phyloP scores from a whole-genome alignment of 2,797 vertebrate genomes.

The Chelon auratus region DNA sequence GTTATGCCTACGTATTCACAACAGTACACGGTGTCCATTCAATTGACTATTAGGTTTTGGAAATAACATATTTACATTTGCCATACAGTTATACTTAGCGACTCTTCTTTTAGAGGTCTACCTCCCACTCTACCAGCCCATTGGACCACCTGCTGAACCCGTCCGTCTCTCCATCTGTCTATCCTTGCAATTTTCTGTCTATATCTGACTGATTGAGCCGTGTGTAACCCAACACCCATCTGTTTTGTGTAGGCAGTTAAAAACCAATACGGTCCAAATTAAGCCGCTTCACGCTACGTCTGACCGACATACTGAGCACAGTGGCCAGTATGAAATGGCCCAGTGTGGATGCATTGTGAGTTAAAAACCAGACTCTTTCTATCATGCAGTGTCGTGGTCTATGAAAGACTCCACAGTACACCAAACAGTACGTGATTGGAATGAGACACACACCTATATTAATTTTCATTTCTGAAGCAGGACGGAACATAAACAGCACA shows the following conservation, averaged over 20 bases:
- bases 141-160: constrained; percentile 57
- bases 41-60: not conserved
- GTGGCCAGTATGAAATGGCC: constrained; percentile 42
- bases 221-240: constrained; percentile 70
- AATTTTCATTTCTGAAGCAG: not conserved
- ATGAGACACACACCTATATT: constrained; percentile 7
- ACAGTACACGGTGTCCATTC: not conserved
- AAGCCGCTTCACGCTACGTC: constrained; percentile 75
- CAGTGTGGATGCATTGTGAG: constrained; percentile 38
- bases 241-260: constrained; percentile 75
- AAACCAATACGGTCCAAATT: constrained; percentile 75
- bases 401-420: constrained; percentile 3
- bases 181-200: constrained; percentile 41
- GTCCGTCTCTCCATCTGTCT: constrained; percentile 65
- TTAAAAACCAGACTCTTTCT: constrained; percentile 43
- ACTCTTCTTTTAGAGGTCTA: constrained; percentile 30
- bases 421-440: not conserved
- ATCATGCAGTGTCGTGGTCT: constrained; percentile 46
- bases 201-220: constrained; percentile 67
- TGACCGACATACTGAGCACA: constrained; percentile 56
- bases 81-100: not conserved
- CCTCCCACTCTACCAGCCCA: not conserved
- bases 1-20: not conserved
- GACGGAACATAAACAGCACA: not conserved
- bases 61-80: not conserved